Percentiles rank a stretch among this genome's conserved stretches.
phyloP scores from a whole-genome alignment of 2,888 invertebrate species.

The Pilophorus perplexus region DNA sequence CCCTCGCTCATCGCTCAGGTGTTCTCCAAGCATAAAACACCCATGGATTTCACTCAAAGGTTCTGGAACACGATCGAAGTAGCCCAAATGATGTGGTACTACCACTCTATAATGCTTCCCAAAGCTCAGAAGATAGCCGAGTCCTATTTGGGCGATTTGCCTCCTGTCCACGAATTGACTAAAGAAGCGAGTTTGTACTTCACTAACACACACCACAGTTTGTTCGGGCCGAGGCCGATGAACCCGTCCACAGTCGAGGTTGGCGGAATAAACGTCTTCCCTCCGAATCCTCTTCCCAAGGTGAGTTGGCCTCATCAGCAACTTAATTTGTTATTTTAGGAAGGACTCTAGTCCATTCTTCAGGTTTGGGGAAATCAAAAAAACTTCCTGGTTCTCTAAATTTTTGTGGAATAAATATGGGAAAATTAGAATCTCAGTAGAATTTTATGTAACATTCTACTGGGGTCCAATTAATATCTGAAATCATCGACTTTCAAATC shows the following conservation, averaged over 20 bases:
- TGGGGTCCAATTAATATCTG: too few relatives aligned
- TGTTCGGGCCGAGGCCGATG: conserved; percentile 54
- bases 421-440: too few relatives aligned
- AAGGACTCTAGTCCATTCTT: too few relatives aligned
- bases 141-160: conserved; percentile 48
- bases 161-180: conserved; percentile 53
- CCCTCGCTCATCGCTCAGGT: conserved; percentile 51
- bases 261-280: conserved; percentile 60
- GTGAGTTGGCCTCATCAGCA: too few relatives aligned
- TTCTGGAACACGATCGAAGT: conserved; percentile 55
- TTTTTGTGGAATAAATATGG: too few relatives aligned
- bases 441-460: too few relatives aligned
- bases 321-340: too few relatives aligned
- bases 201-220: conserved; percentile 54
- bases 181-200: conserved; percentile 56
- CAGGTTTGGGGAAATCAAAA: too few relatives aligned
- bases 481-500: too few relatives aligned
- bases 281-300: conserved; percentile 43
- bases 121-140: conserved; percentile 40
- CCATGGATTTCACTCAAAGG: conserved; percentile 49
- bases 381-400: too few relatives aligned
- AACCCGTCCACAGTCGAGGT: conserved; percentile 63
- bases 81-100: conserved; percentile 50
- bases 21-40: not conserved
- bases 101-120: conserved; percentile 46